Percentiles rank a stretch among this genome's conserved stretches.
phyloP scores from a whole-genome alignment of 2,113 vertebrate genomes.

The Mormyrus iriodes region DNA sequence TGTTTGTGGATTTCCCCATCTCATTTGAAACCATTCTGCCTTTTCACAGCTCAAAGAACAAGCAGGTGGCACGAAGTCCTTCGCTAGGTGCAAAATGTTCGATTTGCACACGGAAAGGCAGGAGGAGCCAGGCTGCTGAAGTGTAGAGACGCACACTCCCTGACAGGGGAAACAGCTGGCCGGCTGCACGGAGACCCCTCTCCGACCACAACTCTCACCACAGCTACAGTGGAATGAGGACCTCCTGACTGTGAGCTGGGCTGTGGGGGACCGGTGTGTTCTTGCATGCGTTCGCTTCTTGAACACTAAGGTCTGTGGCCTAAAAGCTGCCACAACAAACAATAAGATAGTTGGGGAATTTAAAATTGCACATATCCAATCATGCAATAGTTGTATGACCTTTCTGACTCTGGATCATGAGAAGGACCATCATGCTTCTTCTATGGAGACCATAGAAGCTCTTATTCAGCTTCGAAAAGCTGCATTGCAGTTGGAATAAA shows the following conservation, averaged over 20 bases:
- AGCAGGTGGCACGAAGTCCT: neutral
- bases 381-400: neutral
- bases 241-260: neutral
- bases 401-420: neutral
- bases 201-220: neutral
- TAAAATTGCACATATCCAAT: neutral
- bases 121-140: neutral
- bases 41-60: neutral
- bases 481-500: neutral
- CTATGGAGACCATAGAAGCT: neutral
- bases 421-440: neutral
- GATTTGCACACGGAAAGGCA: neutral
- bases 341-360: neutral
- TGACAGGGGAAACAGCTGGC: neutral
- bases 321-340: neutral
- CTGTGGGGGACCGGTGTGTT: neutral
- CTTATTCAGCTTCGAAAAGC: neutral
- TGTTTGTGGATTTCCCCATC: neutral
- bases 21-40: neutral
- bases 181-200: neutral
- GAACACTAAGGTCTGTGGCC: neutral
- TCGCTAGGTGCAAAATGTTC: neutral
- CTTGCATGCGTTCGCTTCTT: neutral
- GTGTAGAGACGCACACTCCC: neutral
- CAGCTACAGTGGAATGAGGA: neutral